These are phyloP conservation scores for Selene dorsalis DNA, from an alignment of 2,797 vertebrate species.

Conservation along the genomic window DNA sequence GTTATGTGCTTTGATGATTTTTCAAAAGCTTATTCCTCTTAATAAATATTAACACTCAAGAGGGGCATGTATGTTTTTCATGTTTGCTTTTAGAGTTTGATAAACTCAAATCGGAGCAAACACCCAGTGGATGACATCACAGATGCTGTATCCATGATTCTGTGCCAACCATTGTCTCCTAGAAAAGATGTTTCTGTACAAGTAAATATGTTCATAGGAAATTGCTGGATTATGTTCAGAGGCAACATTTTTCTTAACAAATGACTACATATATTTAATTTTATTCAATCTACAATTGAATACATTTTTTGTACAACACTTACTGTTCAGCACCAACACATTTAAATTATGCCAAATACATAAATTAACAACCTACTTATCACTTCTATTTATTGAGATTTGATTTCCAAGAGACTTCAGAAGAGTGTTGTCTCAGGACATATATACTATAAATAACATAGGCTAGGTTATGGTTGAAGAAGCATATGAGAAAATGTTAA, in stretches of 20 bases:
- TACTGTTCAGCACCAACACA: no score
- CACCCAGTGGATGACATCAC: constrained; percentile 2
- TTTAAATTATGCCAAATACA: no score
- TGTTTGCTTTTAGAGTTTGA: constrained; percentile 18
- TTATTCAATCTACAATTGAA: no score
- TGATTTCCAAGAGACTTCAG: neutral
- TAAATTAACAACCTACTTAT: neutral
- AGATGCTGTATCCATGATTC: neutral
- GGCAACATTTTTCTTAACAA: no score
- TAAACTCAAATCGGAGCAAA: constrained; percentile 21
- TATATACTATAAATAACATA: neutral
- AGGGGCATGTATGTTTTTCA: constrained; percentile 1
- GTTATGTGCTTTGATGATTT: constrained; percentile 40
- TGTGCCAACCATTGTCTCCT: neutral
- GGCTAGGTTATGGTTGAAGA: neutral
- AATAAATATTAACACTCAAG: constrained; percentile 33
- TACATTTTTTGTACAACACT: no score
- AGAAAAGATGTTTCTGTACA: neutral
- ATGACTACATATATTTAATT: no score
- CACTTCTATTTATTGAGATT: neutral
- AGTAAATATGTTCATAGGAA: neutral
- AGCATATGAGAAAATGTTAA: constrained; percentile 22
- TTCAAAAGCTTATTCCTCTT: constrained; percentile 19
- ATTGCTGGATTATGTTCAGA: neutral
- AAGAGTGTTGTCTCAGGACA: neutral